Evolutionary conservation across 2,797 vertebrate genomes (phyloP), one percentile per base, ranked within the genome.

Genomic region (Numenius phaeopus): DNA sequence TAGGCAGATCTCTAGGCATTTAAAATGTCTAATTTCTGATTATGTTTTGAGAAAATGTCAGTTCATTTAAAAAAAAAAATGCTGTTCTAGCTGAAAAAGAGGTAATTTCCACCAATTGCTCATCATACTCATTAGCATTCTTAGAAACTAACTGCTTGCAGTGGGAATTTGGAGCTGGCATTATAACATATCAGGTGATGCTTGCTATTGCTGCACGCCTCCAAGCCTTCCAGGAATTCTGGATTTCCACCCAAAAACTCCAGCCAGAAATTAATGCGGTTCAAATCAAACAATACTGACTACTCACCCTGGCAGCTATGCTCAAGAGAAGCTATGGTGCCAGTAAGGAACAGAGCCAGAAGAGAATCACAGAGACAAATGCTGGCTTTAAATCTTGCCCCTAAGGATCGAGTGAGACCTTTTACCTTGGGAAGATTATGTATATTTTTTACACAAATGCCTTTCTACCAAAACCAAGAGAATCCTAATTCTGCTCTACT

Each of bases 191-290:
- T 94, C 75, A 94, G 78, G 81, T 83, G 92, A 92, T 84, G 32
- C 32, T 83, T 83, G 26, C 70, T 89, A 26, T 79, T 90, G 66
- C 55, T 95, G 61, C 39, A 71, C 52, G 83, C 47, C n/a, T 96
- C 55, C 80, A 94, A 85, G 55, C 52, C 91, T 96, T 96, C 91
- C 81, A 97, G 88, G 91, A 96, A 96, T 96, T 92, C 59, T 96
- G 81, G 80, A 93, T 92, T 93, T 95, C 64, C 37, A 93, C 59
- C 47, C 71, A 80, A 82, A 96, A 83, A 50, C 47, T 95, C 64
- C 52, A 83, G 91, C 90, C 94, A 97, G 83, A 93, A 94, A 89
- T 89, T 84, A 92, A 92, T 18, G 10, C 3, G 0, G 16, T 61
- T 96, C 59, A 90, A 96, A 84, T 76, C 64, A 93, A 88, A 90